These are phyloP conservation scores for Pollimyrus isidori DNA, from an alignment of 2,113 vertebrate genomes.

Conservation along the genomic window DNA sequence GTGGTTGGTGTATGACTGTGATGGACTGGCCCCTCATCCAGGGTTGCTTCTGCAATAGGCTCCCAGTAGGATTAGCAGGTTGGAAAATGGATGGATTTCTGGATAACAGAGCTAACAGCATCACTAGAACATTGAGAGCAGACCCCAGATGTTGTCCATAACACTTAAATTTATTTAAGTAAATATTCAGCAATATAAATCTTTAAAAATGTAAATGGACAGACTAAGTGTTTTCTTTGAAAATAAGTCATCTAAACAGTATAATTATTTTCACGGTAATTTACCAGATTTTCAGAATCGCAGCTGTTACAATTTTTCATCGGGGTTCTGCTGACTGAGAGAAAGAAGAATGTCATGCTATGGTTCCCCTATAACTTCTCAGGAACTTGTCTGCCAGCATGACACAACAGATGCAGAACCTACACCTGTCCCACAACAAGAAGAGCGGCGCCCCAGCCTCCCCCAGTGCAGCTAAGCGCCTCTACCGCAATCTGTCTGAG, in stretches of 20 bases:
- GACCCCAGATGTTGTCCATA: background rate
- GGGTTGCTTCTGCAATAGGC: too few species aligned
- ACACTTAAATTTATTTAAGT: background rate
- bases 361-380: background rate
- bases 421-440: constrained; percentile 76
- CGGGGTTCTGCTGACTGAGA: background rate
- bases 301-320: background rate
- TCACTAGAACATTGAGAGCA: background rate
- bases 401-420: constrained; percentile 92
- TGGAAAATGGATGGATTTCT: too few species aligned
- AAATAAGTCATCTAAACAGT: background rate
- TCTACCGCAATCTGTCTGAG: constrained; percentile 93
- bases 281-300: background rate
- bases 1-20: too few species aligned
- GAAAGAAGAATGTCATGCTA: background rate
- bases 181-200: background rate
- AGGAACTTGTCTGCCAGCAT: constrained; percentile 53
- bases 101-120: background rate
- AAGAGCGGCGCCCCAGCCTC: constrained; percentile 77
- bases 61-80: too few species aligned
- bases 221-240: background rate
- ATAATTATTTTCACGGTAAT: background rate
- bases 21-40: too few species aligned
- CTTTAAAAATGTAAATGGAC: background rate
- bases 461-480: constrained; percentile 84